Base-by-base conservation (phyloP, 92 coral and sea anemone genomes). In the Palythoa heliodiscus region DNA sequence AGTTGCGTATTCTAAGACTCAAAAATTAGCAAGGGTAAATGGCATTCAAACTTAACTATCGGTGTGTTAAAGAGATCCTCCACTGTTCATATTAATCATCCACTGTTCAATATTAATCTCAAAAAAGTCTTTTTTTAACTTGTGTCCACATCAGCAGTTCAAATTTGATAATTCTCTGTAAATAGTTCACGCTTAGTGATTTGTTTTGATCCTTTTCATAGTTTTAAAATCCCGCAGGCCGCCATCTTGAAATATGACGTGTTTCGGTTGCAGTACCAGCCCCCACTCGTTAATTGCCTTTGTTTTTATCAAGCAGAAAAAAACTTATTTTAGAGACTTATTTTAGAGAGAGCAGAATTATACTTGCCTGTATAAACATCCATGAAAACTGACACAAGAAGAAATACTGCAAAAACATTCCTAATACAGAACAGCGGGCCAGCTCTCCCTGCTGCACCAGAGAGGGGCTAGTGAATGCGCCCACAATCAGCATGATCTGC, bases 331-430 rank as follows among this genome's bases (percentile, higher is more conserved):
- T n/a, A n/a, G n/a, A 29, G 35, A 14, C 35, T 29, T 1, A 0
- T 29, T 29, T 29, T n/a, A 9, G 5, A 5, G 19, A 11, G 5
- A 29, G 35, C 37, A 13, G 73, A 16, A 25, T 12, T 2, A 11
- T 25, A 25, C 73, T 69, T 82, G 94, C 99, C 98, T 96, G 93
- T 20, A 96, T 87, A 82, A 94, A 94, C 95, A 96, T 96, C 99
- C 98, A 96, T 19, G 96, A 91, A 84, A 96, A 96, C 88, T 96
- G 99, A 73, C 98, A 92, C 54, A 96, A 90, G 88, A 91, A 95
- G 95, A 96, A 96, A 82, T 96, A 96, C 77, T 96, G 99, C 82
- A 94, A 87, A 24, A 96, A 91, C 88, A 96, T 90, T 4, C 95
- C 99, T 35, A 96, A 91, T 37, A 93, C 93, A 11, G 99, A 90